A percentile compares a stretch with the other conserved stretches of the same genome.
Evolutionary conservation across 2,113 vertebrate species (phyloP).

Genomic region (Labrus mixtus): DNA sequence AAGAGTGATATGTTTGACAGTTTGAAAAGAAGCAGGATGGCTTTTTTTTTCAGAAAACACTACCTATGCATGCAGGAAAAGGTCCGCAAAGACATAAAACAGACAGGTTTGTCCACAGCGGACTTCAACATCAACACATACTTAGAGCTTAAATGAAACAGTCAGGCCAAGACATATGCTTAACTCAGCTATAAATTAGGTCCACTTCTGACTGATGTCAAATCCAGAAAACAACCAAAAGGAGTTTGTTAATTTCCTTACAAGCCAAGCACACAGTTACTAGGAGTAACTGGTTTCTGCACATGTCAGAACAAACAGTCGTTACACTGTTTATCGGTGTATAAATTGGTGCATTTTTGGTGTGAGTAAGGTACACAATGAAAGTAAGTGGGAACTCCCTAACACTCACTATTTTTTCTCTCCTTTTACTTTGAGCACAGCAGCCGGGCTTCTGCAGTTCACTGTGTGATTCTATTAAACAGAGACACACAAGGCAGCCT

Average conservation of each 20-base stretch:
- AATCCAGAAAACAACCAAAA: neutral
- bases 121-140: too few relatives aligned
- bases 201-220: neutral
- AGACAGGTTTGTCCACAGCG: too few relatives aligned
- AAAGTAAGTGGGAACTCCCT: constrained; percentile 3
- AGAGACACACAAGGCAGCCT: constrained; percentile 38
- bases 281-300: neutral
- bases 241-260: too few relatives aligned
- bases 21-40: too few relatives aligned
- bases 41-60: too few relatives aligned
- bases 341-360: neutral
- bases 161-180: neutral
- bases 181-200: neutral
- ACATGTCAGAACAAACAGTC: neutral
- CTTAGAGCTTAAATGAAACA: too few relatives aligned
- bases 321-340: neutral
- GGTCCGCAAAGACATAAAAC: too few relatives aligned
- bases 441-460: constrained; percentile 8
- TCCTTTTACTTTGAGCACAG: neutral
- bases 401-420: neutral
- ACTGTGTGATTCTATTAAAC: constrained; percentile 52
- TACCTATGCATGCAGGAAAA: too few relatives aligned
- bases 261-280: neutral
- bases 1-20: too few relatives aligned
- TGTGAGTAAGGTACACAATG: neutral